Evolutionary conservation across 1,140 invertebrate genomes (phyloP).

Genomic region (Ips nitidus): DNA sequence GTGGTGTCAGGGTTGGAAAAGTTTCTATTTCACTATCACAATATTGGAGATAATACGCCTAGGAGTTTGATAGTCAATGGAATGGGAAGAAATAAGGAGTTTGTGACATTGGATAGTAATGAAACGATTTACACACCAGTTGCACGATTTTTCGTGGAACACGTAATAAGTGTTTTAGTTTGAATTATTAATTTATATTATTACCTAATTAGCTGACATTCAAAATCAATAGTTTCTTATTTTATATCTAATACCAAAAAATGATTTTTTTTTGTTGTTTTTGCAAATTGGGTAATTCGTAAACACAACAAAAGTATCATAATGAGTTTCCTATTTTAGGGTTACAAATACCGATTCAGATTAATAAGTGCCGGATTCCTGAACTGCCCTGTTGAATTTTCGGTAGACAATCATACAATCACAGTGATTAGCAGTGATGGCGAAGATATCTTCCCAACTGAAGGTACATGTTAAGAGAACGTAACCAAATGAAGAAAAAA

Average conservation of each 20-base stretch:
- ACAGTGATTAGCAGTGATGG: slow-evolving; percentile 80
- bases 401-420: slow-evolving; percentile 81
- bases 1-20: slow-evolving; percentile 66
- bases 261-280: not conserved
- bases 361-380: slow-evolving; percentile 85
- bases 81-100: slow-evolving; percentile 61
- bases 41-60: slow-evolving; percentile 75
- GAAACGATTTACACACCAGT: slow-evolving; percentile 40
- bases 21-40: slow-evolving; percentile 78
- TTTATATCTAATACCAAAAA: not conserved
- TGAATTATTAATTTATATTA: no score
- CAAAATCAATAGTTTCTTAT: not conserved
- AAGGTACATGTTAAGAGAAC: slow-evolving; percentile 57
- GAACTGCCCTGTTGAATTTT: slow-evolving; percentile 85
- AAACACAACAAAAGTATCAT: no score
- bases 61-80: slow-evolving; percentile 78
- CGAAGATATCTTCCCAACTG: slow-evolving; percentile 71
- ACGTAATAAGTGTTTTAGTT: slow-evolving; percentile 31
- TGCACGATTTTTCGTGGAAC: slow-evolving; percentile 47
- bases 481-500: no score
- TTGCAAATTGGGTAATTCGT: no score
- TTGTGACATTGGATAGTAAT: slow-evolving; percentile 39
- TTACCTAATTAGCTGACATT: not conserved
- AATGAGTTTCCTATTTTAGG: slow-evolving; percentile 52
- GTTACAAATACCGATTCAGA: slow-evolving; percentile 77